Evolutionary conservation across 2,113 vertebrate species (phyloP).

Genomic region (Ailurus styani): DNA sequence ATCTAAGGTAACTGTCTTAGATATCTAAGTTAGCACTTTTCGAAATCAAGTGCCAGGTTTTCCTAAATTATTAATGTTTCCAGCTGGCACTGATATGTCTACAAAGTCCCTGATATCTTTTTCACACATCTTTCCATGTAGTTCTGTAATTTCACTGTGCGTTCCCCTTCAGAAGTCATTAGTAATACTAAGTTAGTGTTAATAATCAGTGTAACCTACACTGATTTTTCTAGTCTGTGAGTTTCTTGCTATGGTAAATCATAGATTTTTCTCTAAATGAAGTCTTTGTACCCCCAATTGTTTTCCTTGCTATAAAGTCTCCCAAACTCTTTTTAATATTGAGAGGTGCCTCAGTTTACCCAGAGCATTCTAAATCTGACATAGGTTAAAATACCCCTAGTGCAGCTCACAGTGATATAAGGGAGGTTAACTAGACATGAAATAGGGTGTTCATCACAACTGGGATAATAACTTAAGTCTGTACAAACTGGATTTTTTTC

Average conservation of each 20-base stretch:
- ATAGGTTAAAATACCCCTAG: background rate
- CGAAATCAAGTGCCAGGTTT: background rate
- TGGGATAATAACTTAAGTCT: background rate
- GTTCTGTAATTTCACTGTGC: background rate
- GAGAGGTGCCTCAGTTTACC: background rate
- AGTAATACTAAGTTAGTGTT: background rate
- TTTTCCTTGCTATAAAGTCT: background rate
- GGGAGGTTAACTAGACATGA: background rate
- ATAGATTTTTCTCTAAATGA: conserved; percentile 19
- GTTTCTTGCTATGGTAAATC: background rate
- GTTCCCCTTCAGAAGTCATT: background rate
- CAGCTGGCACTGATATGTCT: background rate
- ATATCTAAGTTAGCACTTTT: background rate
- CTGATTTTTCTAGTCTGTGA: background rate
- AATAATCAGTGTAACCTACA: background rate
- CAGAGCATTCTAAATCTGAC: background rate
- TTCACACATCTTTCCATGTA: background rate
- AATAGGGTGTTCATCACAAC: background rate
- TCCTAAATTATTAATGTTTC: background rate
- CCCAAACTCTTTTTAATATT: background rate
- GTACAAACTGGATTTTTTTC: background rate
- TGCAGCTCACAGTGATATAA: background rate
- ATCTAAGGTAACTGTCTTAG: background rate
- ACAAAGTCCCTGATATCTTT: background rate
- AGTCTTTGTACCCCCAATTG: background rate